A percentile compares a stretch with the other conserved stretches of the same genome.
These are phyloP conservation scores for Salminus brasiliensis DNA, from an alignment of 2,113 vertebrate genomes.

Conservation along the genomic window DNA sequence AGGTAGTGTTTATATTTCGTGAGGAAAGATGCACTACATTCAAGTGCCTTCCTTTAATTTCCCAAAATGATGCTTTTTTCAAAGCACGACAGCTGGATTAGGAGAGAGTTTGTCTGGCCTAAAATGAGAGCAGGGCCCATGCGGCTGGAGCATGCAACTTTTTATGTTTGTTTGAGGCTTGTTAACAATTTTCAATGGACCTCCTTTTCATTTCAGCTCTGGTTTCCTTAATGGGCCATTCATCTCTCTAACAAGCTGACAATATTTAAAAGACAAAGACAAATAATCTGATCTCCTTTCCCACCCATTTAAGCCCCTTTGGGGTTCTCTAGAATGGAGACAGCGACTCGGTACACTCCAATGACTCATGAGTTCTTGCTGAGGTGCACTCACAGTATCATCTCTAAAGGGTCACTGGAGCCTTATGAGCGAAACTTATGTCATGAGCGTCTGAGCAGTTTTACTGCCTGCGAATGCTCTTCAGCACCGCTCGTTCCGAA, in stretches of 20 bases:
- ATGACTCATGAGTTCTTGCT: constrained; percentile 38
- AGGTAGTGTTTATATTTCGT: constrained; percentile 9
- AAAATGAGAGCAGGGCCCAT: constrained; percentile 18
- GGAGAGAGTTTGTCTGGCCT: constrained; percentile 1
- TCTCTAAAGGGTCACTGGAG: constrained; percentile 46
- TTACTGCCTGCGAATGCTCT: constrained; percentile 40
- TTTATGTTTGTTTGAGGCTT: constrained; percentile 37
- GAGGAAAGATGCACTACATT: background rate
- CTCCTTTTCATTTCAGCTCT: constrained; percentile 28
- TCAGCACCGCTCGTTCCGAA: constrained; percentile 2
- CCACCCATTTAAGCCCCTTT: constrained; percentile 30
- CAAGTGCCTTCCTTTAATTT: constrained; percentile 13
- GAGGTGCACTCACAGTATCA: constrained; percentile 27
- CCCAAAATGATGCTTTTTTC: constrained; percentile 18
- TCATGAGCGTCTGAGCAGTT: constrained; percentile 30
- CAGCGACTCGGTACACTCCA: constrained; percentile 10
- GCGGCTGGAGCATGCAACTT: constrained; percentile 12
- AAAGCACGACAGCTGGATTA: constrained; percentile 4
- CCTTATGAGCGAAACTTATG: background rate
- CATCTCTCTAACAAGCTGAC: constrained; percentile 42
- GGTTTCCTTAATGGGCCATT: constrained; percentile 41
- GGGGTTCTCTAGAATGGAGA: constrained; percentile 38
- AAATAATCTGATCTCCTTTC: constrained; percentile 40
- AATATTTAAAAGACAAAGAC: constrained; percentile 43
- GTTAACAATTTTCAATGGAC: constrained; percentile 33